Evolutionary conservation across 2,888 invertebrate genomes (phyloP).

Genomic region (Lithophane semibrunnea): DNA sequence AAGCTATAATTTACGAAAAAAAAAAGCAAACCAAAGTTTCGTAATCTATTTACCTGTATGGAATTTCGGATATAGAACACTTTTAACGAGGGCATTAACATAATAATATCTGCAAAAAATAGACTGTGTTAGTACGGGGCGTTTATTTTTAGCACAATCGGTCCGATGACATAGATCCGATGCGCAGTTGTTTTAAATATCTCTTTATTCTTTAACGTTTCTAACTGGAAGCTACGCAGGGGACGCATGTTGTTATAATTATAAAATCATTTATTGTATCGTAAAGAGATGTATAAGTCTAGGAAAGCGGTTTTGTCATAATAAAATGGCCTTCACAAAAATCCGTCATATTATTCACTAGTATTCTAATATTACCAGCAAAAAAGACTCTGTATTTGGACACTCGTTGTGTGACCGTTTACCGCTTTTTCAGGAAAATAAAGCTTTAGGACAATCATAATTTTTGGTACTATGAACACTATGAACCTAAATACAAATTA

Average conservation of each 20-base stretch:
- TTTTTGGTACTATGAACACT: too few species aligned
- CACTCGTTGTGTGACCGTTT: too few species aligned
- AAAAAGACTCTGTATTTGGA: too few species aligned
- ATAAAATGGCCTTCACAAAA: neutral
- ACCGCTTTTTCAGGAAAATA: too few species aligned
- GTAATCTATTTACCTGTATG: slow-evolving; percentile 26
- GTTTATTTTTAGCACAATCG: slow-evolving; percentile 53
- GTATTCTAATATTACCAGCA: neutral
- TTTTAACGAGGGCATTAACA: slow-evolving; percentile 41
- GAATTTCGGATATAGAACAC: slow-evolving; percentile 9
- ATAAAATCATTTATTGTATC: neutral
- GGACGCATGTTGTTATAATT: neutral
- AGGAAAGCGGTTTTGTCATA: too few species aligned
- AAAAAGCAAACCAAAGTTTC: neutral
- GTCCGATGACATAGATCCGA: slow-evolving; percentile 58
- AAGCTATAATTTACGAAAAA: too few species aligned
- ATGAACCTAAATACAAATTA: too few species aligned
- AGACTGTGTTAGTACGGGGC: slow-evolving; percentile 25
- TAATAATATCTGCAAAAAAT: slow-evolving; percentile 42
- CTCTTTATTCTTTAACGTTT: slow-evolving; percentile 14
- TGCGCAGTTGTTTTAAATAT: slow-evolving; percentile 39
- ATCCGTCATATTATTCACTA: neutral
- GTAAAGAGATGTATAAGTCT: too few species aligned
- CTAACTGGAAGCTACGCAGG: slow-evolving; percentile 17
- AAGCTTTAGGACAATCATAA: too few species aligned